Evolutionary conservation across 2,888 invertebrate species (phyloP).

Genomic region (Scaptomyza reducta): DNA sequence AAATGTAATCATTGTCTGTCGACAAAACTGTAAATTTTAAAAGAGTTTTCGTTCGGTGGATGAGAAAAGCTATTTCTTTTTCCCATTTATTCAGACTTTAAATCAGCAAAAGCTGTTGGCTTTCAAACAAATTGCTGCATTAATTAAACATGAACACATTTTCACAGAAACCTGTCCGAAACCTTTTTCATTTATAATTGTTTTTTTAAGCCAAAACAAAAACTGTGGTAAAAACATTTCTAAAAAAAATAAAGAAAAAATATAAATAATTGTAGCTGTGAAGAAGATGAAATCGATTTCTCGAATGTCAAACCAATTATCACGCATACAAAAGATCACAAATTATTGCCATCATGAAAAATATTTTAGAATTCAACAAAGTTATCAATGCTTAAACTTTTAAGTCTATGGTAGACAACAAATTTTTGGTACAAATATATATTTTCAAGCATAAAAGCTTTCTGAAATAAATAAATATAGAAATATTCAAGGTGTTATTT

Average conservation of each 20-base stretch:
- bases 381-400: no score
- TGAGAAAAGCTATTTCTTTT: neutral
- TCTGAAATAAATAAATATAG: no score
- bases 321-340: no score
- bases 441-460: no score
- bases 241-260: neutral
- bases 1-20: neutral
- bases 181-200: neutral
- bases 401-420: no score
- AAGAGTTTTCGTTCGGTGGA: neutral
- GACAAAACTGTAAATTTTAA: neutral
- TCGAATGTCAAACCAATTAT: neutral
- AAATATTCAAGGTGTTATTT: no score
- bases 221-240: neutral
- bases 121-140: neutral
- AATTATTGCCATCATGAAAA: no score
- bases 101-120: neutral
- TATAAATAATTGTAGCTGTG: neutral
- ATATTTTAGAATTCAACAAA: no score
- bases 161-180: neutral
- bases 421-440: no score
- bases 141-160: neutral
- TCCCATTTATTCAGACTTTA: neutral
- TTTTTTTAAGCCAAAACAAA: no score
- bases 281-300: neutral